Base-by-base conservation (phyloP, 1,140 invertebrate species). In the Coptotermes formosanus region DNA sequence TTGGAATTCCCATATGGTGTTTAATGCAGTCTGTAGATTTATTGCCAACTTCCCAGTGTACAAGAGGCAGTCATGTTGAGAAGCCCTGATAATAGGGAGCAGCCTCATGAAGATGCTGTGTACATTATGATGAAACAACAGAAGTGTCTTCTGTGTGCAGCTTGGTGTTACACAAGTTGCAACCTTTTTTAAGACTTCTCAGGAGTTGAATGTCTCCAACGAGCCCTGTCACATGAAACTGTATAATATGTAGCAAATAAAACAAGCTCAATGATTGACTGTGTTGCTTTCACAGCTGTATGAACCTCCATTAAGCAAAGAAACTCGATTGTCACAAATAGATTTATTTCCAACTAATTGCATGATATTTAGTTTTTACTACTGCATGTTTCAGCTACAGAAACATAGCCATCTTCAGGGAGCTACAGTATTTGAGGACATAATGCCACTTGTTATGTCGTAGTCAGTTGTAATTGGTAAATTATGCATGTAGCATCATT, bases 121-220 rank as follows among this genome's bases (percentile, higher is more conserved):
- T 75, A 75, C n/a, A 75, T 8, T 64, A 64, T 8, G 25, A 64
- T 19, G 12, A 16, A 38, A 19, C n/a, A 11, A 75, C 19, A 48
- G 9, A 48, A 19, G 52, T 55, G 52, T 55, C 64, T 75, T 75
- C 64, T 75, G 64, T n/a, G 25, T 75, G 64, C 25, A 25, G 64
- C 64, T 75, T n/a, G 64, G n/a, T 75, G 64, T n/a, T 64, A 30
- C 64, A 30, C 64, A 75, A 30, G 25, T n/a, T 75, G n/a, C 64
- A 75, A 75, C 64, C 64, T 75, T 75, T 75, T 75, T 75, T 75
- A 75, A 75, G 64, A 75, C 64, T 64, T 64, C 16, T n/a, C 64
- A 30, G 64, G 64, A 25, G 64, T 75, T 75, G 25, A 30, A 75
- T n/a, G 30, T 6, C 64, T 75, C 25, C 64, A 75, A n/a, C 25